Conservation (phyloP, 2,797 vertebrate genomes). For the Sylvilagus floridanus region DNA sequence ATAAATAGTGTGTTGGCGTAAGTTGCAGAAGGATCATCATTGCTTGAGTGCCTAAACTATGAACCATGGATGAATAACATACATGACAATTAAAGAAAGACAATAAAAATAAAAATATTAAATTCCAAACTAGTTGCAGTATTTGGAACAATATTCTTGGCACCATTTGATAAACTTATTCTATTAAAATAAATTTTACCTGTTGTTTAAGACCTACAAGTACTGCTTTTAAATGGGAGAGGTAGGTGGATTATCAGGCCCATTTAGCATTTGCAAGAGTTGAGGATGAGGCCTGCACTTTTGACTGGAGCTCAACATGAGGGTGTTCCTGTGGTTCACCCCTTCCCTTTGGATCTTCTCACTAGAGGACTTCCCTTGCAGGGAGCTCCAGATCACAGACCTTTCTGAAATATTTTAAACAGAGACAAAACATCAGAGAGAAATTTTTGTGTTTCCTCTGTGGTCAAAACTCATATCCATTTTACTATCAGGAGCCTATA, state of each 20-base stretch:
- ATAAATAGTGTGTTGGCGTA: neutral
- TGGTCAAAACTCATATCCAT: neutral
- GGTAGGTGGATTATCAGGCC: neutral
- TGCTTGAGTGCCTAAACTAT: neutral
- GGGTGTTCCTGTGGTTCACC: slow-evolving; percentile 56
- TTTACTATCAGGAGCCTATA: neutral
- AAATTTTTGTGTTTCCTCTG: neutral
- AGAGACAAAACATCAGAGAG: neutral
- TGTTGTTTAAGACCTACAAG: slow-evolving; percentile 26
- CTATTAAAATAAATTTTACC: slow-evolving; percentile 31
- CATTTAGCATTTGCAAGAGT: slow-evolving; percentile 51
- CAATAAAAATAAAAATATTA: slow-evolving; percentile 31
- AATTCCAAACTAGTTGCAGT: slow-evolving; percentile 34
- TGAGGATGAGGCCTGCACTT: slow-evolving; percentile 63
- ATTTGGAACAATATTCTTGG: slow-evolving; percentile 37
- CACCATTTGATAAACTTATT: slow-evolving; percentile 45
- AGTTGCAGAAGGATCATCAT: neutral
- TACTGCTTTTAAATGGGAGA: neutral
- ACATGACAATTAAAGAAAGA: neutral
- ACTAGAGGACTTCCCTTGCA: neutral
- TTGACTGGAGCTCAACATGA: slow-evolving; percentile 62
- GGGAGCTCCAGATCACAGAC: neutral
- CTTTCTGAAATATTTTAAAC: neutral
- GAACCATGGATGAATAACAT: slow-evolving; percentile 1
- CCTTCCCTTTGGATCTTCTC: neutral